A percentile compares a stretch with the other conserved stretches of the same genome.
phyloP scores from a whole-genome alignment of 2,797 vertebrate species.

The Muscicapa striata region DNA sequence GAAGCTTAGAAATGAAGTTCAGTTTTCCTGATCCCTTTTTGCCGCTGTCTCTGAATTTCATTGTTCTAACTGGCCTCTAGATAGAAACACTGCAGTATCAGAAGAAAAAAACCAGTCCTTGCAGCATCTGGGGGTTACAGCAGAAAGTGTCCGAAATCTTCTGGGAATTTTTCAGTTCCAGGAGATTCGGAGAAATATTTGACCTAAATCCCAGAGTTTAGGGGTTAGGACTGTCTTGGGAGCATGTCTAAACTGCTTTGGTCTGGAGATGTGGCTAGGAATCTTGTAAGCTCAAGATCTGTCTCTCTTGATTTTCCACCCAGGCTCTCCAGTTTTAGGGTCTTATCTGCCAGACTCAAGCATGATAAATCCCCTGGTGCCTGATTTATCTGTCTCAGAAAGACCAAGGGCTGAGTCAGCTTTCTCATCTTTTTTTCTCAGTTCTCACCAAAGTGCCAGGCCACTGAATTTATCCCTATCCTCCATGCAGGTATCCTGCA shows the following conservation, averaged over 20 bases:
- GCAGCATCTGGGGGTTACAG: background rate
- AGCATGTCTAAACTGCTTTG: background rate
- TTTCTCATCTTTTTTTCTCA: background rate
- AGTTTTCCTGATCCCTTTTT: background rate
- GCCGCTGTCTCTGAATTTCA: background rate
- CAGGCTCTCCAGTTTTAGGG: background rate
- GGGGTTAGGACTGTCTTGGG: background rate
- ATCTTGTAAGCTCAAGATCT: background rate
- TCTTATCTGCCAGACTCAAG: constrained; percentile 42
- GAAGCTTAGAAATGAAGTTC: background rate
- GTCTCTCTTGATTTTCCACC: constrained; percentile 10
- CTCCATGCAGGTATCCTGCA: background rate
- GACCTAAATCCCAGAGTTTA: background rate
- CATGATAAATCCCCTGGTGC: constrained; percentile 13
- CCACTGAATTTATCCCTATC: background rate
- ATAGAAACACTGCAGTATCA: background rate
- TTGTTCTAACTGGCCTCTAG: constrained; percentile 1
- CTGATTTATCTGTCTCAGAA: constrained; percentile 36
- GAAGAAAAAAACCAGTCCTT: background rate
- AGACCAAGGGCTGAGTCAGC: background rate
- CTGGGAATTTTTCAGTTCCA: background rate
- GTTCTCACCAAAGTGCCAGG: background rate
- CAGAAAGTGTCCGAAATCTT: background rate
- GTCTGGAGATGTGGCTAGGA: background rate
- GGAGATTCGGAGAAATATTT: background rate